Conservation (phyloP, 2,797 vertebrate species). For the Acrossocheilus fasciatus region DNA sequence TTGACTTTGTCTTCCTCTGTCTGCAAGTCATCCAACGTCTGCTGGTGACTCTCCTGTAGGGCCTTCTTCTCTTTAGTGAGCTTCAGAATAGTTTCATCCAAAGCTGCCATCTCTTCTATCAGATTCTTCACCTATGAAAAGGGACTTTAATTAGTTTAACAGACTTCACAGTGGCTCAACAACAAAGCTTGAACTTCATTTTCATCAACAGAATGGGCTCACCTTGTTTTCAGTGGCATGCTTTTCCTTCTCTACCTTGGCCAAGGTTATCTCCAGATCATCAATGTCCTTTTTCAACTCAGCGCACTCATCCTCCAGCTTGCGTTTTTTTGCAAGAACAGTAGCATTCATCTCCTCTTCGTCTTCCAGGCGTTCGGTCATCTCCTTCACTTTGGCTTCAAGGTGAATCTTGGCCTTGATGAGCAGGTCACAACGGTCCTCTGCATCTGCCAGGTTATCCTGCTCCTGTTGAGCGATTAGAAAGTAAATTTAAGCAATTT, state of each 20-base stretch:
- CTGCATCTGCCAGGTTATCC: constrained; percentile 92
- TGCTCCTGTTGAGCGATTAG: constrained; percentile 81
- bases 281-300: constrained; percentile 96
- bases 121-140: constrained; percentile 91
- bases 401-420: constrained; percentile 94
- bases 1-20: constrained; percentile 92
- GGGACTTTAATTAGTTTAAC: not conserved
- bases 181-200: not conserved
- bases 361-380: constrained; percentile 88
- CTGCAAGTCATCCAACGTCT: constrained; percentile 92
- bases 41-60: constrained; percentile 92
- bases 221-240: constrained; percentile 84
- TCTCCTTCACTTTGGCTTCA: constrained; percentile 91
- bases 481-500: not conserved
- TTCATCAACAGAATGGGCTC: not conserved
- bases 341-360: constrained; percentile 91
- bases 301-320: constrained; percentile 91
- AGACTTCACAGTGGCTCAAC: not conserved
- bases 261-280: constrained; percentile 91
- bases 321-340: constrained; percentile 87
- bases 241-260: constrained; percentile 83
- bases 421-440: constrained; percentile 91
- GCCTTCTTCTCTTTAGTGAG: constrained; percentile 94
- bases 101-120: constrained; percentile 90
- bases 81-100: constrained; percentile 90